phyloP scores from a whole-genome alignment of 2,888 invertebrate species.

The Lottia gigantea region DNA sequence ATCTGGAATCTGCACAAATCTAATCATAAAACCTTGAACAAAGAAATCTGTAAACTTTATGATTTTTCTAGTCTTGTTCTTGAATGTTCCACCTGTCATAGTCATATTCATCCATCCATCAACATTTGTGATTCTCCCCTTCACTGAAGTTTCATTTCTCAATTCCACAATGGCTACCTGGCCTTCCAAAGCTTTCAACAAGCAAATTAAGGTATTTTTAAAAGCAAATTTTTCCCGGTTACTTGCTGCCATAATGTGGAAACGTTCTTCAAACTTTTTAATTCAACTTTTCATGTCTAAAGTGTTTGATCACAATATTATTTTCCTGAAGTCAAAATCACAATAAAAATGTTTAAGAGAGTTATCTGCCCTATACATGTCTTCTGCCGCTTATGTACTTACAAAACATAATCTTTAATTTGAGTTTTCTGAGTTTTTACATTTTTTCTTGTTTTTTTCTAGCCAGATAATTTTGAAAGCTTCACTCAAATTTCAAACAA shows the following conservation, averaged over 20 bases:
- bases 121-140: conserved; percentile 48
- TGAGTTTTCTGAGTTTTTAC: too few relatives aligned
- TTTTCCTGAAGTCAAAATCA: too few relatives aligned
- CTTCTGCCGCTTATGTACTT: too few relatives aligned
- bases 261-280: conserved; percentile 12
- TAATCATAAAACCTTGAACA: conserved; percentile 55
- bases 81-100: conserved; percentile 49
- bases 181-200: conserved; percentile 54
- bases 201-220: conserved; percentile 48
- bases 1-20: conserved; percentile 65
- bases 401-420: too few relatives aligned
- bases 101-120: conserved; percentile 54
- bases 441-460: too few relatives aligned
- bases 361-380: too few relatives aligned
- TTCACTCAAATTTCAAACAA: too few relatives aligned
- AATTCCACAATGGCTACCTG: conserved; percentile 55
- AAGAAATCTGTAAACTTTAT: conserved; percentile 46
- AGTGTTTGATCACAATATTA: background rate
- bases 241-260: conserved; percentile 34
- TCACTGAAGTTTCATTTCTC: conserved; percentile 50
- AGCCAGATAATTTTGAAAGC: too few relatives aligned
- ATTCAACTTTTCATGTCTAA: conserved; percentile 11
- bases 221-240: conserved; percentile 45
- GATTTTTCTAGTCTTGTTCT: conserved; percentile 27
- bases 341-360: background rate